These are phyloP conservation scores for Datnioides undecimradiatus DNA, from an alignment of 2,113 vertebrate species.

Conservation along the genomic window DNA sequence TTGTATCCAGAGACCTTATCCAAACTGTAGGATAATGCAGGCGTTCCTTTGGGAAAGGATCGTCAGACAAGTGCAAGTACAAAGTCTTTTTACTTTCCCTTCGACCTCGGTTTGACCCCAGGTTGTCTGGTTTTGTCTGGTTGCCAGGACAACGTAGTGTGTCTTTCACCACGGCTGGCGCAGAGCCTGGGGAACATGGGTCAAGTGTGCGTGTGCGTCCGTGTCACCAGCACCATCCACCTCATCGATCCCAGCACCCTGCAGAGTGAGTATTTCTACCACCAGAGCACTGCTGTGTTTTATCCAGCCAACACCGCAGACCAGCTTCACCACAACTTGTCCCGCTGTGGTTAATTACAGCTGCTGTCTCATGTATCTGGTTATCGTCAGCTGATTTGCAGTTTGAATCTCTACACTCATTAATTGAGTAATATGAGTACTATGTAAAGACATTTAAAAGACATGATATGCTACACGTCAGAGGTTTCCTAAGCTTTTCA, in stretches of 20 bases:
- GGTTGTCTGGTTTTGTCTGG: slow-evolving; percentile 29
- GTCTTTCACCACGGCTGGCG: slow-evolving; percentile 93
- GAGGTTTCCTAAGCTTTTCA: background rate
- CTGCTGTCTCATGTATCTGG: background rate
- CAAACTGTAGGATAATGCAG: background rate
- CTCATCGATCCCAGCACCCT: slow-evolving; percentile 94
- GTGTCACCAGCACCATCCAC: slow-evolving; percentile 93
- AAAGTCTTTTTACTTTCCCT: background rate
- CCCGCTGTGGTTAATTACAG: background rate
- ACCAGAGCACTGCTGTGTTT: background rate
- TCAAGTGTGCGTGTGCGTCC: slow-evolving; percentile 94
- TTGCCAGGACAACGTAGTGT: slow-evolving; percentile 94
- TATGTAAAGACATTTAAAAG: background rate
- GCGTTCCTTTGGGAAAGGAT: background rate
- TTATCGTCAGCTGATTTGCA: background rate
- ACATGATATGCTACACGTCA: background rate
- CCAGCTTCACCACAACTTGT: background rate
- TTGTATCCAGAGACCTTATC: background rate
- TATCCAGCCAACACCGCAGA: background rate
- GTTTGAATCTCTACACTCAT: background rate
- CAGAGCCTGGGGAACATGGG: slow-evolving; percentile 97
- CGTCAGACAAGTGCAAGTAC: background rate
- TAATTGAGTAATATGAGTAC: background rate
- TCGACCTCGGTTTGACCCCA: slow-evolving; percentile 8
- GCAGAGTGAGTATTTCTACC: slow-evolving; percentile 88